Base-by-base conservation (phyloP, 2,888 invertebrate species). In the Drosophila greeni region DNA sequence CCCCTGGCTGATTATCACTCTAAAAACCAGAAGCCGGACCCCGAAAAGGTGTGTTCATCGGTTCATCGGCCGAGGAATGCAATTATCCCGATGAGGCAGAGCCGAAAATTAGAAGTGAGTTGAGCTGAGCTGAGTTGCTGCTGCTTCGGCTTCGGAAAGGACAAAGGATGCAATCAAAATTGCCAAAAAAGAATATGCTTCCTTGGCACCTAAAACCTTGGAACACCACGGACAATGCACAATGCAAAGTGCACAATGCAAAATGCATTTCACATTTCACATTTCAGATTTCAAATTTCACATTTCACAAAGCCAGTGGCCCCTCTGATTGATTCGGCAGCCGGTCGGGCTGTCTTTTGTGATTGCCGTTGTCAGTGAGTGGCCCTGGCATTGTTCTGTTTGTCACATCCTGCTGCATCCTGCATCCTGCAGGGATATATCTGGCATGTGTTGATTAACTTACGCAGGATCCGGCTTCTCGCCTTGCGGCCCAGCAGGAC, bases 381-480 rank as follows among this genome's bases (percentile, higher is more conserved):
- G 20, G 1, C 14, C 1, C 12, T 20, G 2, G 7, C 18, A 18
- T 39, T 20, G 11, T 29, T n/a, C 16, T 6, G 6, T 26, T n/a
- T 4, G 18, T 12, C 20, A 9, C n/a, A 5, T 16, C 51, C 39
- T 12, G 9, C 16, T 14, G 26, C 9, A n/a, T 1, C 2, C 20
- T 20, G 20, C 20, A 20, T 20, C 40, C 31, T 23, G n/a, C n/a
- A n/a, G 52, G 6, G 39, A 31, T 52, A 31, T 52, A 29, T 40
- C 52, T 52, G 52, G 29, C 52, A 31, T 52, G n/a, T 31, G 52
- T 31, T 52, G 40, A 52, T 52, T 52, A 52, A 20, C 40, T 31
- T 31, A 18, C 16, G 39, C 20, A 20, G 18, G 11, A 12, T n/a
- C 11, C 39, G 5, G 12, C 29, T 20, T 20, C 40, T 29, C 39